These are phyloP conservation scores for Macrotrachela quadricornifera DNA, from an alignment of 1,140 invertebrate species.

Conservation along the genomic window DNA sequence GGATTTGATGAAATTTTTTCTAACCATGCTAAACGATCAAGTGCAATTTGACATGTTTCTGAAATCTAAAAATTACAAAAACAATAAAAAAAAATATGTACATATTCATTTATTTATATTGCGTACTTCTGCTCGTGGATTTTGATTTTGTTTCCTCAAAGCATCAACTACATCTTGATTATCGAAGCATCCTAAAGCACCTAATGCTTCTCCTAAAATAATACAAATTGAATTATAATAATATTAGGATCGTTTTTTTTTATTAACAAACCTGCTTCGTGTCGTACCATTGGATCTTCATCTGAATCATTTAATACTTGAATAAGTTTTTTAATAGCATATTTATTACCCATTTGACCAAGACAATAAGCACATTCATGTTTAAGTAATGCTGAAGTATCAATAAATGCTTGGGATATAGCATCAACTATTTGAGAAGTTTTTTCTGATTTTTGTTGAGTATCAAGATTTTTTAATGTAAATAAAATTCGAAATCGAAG, in stretches of 20 bases:
- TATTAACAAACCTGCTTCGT: conserved; percentile 59
- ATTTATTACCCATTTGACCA: conserved; percentile 79
- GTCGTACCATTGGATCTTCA: conserved; percentile 79
- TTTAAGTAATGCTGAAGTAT: conserved; percentile 79
- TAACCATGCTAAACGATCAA: conserved; percentile 59
- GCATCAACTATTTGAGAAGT: not conserved
- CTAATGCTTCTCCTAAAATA: conserved; percentile 62
- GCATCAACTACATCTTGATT: too few species aligned
- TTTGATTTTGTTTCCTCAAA: too few species aligned
- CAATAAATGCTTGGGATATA: conserved; percentile 30
- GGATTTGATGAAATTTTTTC: conserved; percentile 18
- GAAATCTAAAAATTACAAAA: conserved; percentile 38
- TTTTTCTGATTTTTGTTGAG: conserved; percentile 16
- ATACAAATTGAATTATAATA: too few species aligned
- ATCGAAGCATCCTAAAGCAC: conserved; percentile 55
- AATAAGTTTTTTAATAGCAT: conserved; percentile 53
- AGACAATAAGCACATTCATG: conserved; percentile 94
- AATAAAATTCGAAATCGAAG: conserved; percentile 74
- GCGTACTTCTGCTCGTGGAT: too few species aligned
- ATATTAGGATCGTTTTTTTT: not conserved
- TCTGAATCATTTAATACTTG: not conserved
- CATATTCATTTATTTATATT: too few species aligned
- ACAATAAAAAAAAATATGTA: too few species aligned
- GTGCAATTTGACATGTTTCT: conserved; percentile 79
- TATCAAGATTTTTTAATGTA: conserved; percentile 75